A percentile compares a stretch with the other conserved stretches of the same genome.
phyloP scores from a whole-genome alignment of 2,888 invertebrate species.

The Pristionchus entomophagus region DNA sequence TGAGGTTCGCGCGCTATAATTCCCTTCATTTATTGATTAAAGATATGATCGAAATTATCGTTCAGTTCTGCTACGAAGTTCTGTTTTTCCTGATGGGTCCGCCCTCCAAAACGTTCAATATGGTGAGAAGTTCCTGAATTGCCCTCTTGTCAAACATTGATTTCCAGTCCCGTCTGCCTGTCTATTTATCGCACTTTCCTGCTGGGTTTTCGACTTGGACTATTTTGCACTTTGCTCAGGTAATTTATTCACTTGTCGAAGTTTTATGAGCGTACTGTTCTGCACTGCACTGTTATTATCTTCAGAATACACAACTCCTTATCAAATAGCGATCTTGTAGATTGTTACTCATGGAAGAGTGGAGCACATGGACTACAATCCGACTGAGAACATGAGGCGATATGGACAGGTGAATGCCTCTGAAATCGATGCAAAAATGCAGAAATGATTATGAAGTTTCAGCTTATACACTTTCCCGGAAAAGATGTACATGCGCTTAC shows the following conservation, averaged over 20 bases:
- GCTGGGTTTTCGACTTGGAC: not conserved
- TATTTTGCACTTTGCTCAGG: not conserved
- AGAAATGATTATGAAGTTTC: no score
- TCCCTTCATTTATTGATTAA: not conserved
- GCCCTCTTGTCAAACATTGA: not conserved
- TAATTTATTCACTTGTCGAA: not conserved
- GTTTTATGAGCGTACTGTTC: not conserved
- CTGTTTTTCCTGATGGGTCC: not conserved
- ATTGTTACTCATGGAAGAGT: not conserved
- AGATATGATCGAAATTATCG: no score
- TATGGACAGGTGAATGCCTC: not conserved
- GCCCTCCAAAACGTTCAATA: not conserved
- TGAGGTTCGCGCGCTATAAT: no score
- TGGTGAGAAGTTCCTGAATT: not conserved
- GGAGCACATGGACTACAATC: constrained; percentile 1
- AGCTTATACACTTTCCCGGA: not conserved
- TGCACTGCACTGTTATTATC: not conserved
- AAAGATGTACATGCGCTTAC: not conserved
- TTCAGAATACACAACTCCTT: not conserved
- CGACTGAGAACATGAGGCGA: not conserved
- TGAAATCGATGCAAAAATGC: not conserved
- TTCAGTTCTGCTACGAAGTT: not conserved
- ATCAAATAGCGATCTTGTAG: not conserved
- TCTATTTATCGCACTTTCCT: constrained; percentile 6
- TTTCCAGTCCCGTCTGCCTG: not conserved